phyloP scores from a whole-genome alignment of 2,113 vertebrate genomes.

The Zosterops lateralis region DNA sequence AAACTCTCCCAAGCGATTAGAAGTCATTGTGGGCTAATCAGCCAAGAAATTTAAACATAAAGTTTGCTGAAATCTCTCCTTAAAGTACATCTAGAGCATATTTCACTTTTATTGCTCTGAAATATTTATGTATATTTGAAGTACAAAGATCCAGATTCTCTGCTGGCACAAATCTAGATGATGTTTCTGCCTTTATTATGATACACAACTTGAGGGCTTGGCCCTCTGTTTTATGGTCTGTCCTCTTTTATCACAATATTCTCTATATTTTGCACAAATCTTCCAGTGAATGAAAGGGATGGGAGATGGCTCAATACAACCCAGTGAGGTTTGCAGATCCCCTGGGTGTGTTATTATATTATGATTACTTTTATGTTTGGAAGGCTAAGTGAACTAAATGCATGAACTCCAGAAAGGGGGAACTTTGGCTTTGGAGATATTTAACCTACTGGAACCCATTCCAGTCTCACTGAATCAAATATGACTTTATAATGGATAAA shows the following conservation, averaged over 20 bases:
- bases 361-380: conserved; percentile 12
- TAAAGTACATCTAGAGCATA: conserved; percentile 18
- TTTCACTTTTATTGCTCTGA: conserved; percentile 36
- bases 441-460: conserved; percentile 26
- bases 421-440: conserved; percentile 1
- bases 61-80: conserved; percentile 29
- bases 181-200: neutral
- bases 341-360: neutral
- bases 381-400: neutral
- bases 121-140: conserved; percentile 26
- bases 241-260: neutral
- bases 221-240: conserved; percentile 1
- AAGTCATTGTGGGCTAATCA: conserved; percentile 59
- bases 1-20: conserved; percentile 36
- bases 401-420: neutral
- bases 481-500: neutral
- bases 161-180: neutral
- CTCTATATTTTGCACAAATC: neutral
- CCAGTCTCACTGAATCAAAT: neutral
- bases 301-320: neutral
- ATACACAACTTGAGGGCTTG: neutral
- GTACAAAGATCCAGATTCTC: neutral
- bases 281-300: neutral
- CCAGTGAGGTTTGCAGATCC: neutral
- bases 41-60: conserved; percentile 61